phyloP scores from a whole-genome alignment of 2,113 vertebrate species.

The Lagenorhynchus albirostris region DNA sequence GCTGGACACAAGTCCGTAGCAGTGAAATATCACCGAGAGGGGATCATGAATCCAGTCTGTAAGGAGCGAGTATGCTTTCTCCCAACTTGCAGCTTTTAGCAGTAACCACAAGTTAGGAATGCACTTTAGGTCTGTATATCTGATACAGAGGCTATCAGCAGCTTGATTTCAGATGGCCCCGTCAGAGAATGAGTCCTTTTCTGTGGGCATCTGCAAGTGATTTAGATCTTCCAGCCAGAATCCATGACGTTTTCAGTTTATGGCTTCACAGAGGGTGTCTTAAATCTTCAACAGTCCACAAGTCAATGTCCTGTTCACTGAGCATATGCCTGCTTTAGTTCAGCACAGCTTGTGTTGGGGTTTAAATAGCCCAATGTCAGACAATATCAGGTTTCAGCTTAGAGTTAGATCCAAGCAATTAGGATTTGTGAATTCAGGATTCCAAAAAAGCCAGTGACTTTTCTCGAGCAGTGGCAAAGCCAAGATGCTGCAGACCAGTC shows the following conservation, averaged over 20 bases:
- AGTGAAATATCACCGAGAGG: background rate
- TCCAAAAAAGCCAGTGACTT: background rate
- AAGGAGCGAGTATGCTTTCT: background rate
- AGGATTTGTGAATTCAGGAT: background rate
- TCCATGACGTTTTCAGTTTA: background rate
- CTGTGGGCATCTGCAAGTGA: background rate
- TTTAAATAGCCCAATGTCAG: background rate
- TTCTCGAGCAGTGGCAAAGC: background rate
- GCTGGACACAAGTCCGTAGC: background rate
- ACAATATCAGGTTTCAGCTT: background rate
- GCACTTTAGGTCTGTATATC: background rate
- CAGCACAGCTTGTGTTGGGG: background rate
- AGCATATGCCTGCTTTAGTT: background rate
- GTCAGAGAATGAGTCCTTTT: background rate
- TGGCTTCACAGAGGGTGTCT: background rate
- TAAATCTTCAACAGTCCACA: background rate
- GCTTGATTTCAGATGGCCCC: background rate
- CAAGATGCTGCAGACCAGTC: background rate
- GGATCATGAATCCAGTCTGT: background rate
- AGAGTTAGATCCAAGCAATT: background rate
- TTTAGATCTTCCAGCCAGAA: background rate
- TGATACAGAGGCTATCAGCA: background rate
- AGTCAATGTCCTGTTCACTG: background rate
- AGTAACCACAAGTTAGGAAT: background rate
- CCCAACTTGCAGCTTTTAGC: background rate